Evolutionary conservation across 2,888 invertebrate genomes (phyloP).

Genomic region (Himalopsyche anomala): DNA sequence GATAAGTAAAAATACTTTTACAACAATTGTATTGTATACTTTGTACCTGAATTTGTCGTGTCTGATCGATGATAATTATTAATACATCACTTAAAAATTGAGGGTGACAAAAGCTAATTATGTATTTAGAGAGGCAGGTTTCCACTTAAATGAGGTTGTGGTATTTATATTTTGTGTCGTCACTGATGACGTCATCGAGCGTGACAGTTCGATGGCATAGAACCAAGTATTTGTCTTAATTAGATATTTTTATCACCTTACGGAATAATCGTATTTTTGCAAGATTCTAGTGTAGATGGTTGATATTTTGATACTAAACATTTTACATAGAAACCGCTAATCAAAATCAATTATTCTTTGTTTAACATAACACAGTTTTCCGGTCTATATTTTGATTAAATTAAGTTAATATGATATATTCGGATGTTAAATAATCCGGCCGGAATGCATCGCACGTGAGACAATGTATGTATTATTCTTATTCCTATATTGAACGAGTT

Average conservation of each 20-base stretch:
- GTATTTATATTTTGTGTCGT: slow-evolving; percentile 55
- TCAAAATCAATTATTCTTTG: too few species aligned
- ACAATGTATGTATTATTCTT: too few species aligned
- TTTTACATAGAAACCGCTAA: too few species aligned
- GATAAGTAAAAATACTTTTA: too few species aligned
- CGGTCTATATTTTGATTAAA: too few species aligned
- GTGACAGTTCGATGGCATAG: slow-evolving; percentile 55
- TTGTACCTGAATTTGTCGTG: background rate
- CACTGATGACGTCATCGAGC: slow-evolving; percentile 49
- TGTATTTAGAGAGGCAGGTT: slow-evolving; percentile 20
- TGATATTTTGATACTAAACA: background rate
- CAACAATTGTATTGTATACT: background rate
- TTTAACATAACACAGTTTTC: too few species aligned
- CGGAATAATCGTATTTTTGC: background rate
- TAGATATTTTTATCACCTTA: slow-evolving; percentile 45
- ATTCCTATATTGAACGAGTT: too few species aligned
- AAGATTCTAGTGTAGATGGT: background rate
- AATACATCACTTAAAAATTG: background rate
- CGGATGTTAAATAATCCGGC: too few species aligned
- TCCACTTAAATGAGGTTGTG: slow-evolving; percentile 46
- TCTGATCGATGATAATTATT: background rate
- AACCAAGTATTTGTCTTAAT: slow-evolving; percentile 57
- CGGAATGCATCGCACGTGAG: too few species aligned
- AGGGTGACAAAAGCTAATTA: slow-evolving; percentile 26
- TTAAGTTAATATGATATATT: too few species aligned